Conservation (phyloP, 2,797 vertebrate species). For the Odontamblyopus lacepedii region DNA sequence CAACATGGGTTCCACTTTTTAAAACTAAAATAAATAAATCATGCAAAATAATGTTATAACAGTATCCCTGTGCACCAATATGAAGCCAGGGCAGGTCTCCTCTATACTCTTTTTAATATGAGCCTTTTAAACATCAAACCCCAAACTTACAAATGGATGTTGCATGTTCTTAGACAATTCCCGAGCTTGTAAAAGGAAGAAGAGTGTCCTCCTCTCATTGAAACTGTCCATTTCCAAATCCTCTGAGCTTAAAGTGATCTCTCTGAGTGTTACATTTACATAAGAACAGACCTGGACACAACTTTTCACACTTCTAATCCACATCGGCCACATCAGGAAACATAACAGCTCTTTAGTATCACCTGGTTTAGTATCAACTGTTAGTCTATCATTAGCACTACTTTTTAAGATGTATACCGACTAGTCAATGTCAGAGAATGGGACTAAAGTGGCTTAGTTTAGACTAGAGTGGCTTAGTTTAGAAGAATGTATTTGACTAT, state of each 20-base stretch:
- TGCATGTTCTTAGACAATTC: not conserved
- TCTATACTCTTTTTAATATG: too few species aligned
- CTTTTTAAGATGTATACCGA: not conserved
- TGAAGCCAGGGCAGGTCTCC: too few species aligned
- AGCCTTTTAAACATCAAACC: not conserved
- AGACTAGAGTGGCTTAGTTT: too few species aligned
- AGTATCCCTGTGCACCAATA: too few species aligned
- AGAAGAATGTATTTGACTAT: too few species aligned
- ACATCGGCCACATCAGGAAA: not conserved
- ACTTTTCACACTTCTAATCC: slow-evolving; percentile 11
- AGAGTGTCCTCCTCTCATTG: not conserved
- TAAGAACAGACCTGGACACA: slow-evolving; percentile 7
- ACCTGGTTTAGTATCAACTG: not conserved
- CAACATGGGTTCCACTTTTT: too few species aligned
- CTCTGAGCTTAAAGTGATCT: too few species aligned
- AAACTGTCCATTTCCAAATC: slow-evolving; percentile 1
- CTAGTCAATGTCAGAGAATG: too few species aligned
- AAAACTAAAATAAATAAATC: too few species aligned
- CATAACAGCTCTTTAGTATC: not conserved
- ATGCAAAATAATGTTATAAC: too few species aligned
- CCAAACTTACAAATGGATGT: not conserved
- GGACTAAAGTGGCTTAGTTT: too few species aligned
- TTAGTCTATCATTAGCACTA: not conserved
- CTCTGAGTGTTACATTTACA: not conserved
- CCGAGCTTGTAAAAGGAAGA: not conserved